Conservation (phyloP, 2,113 vertebrate genomes). For the Glaucomys volans region DNA sequence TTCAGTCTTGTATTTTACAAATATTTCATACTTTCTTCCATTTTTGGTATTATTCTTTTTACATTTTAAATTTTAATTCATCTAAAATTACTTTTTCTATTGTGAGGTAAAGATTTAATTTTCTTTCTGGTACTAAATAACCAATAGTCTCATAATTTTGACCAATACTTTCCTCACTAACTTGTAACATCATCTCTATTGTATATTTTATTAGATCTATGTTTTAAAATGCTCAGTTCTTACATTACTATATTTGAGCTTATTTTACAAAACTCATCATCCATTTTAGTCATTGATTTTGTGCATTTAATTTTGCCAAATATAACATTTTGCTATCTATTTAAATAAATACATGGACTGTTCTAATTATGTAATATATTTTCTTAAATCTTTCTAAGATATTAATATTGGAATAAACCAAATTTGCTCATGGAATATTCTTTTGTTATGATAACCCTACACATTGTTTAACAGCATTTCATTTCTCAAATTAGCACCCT, state of each 20-base stretch:
- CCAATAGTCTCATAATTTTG: not conserved
- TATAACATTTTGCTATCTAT: not conserved
- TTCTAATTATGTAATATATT: not conserved
- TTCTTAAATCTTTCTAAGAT: not conserved
- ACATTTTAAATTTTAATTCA: not conserved
- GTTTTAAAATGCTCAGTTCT: not conserved
- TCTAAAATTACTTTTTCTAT: not conserved
- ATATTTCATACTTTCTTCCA: not conserved
- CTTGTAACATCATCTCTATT: not conserved
- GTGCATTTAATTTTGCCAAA: not conserved
- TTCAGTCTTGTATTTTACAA: not conserved
- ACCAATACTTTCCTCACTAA: not conserved
- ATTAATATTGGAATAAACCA: not conserved
- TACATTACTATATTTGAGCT: not conserved
- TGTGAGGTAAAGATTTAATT: not conserved
- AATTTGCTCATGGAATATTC: not conserved
- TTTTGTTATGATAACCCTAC: not conserved
- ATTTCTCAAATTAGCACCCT: not conserved
- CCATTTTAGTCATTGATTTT: not conserved
- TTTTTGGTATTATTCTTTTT: not conserved
- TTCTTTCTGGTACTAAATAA: conserved; percentile 24
- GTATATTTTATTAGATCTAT: not conserved
- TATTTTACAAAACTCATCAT: not conserved
- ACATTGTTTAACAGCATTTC: conserved; percentile 3
- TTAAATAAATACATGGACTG: not conserved